Evolutionary conservation across 2,113 vertebrate species (phyloP).

Genomic region (Silurus glanis): DNA sequence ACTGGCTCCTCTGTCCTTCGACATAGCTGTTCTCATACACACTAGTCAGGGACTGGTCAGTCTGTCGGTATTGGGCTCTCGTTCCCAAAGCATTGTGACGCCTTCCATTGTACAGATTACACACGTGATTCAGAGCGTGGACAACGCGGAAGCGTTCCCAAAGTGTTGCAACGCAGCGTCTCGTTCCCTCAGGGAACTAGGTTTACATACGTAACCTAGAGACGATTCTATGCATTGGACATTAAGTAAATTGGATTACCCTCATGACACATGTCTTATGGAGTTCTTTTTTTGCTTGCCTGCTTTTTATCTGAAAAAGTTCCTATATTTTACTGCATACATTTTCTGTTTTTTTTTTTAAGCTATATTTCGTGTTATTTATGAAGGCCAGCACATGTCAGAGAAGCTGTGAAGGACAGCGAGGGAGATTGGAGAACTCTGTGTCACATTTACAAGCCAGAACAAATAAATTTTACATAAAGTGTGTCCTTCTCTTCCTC

Average conservation of each 20-base stretch:
- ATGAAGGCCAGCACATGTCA: slow-evolving; percentile 6
- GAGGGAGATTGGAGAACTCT: background rate
- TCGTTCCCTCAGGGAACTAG: too few relatives aligned
- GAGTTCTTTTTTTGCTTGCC: background rate
- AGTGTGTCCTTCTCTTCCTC: slow-evolving; percentile 43
- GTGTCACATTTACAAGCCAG: slow-evolving; percentile 47
- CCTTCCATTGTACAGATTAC: too few relatives aligned
- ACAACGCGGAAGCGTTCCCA: too few relatives aligned
- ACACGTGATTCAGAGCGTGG: too few relatives aligned
- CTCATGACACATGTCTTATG: background rate
- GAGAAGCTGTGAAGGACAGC: slow-evolving; percentile 26
- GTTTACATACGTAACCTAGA: too few relatives aligned
- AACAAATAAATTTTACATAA: slow-evolving; percentile 44
- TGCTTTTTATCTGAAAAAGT: background rate
- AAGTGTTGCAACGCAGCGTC: too few relatives aligned
- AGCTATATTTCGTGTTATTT: background rate
- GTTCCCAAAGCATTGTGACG: too few relatives aligned
- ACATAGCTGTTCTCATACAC: too few relatives aligned
- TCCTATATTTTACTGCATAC: background rate
- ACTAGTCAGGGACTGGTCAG: too few relatives aligned
- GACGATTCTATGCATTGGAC: background rate
- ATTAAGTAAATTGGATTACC: background rate
- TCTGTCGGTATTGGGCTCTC: too few relatives aligned
- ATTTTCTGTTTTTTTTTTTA: background rate
- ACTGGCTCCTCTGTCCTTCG: too few relatives aligned